phyloP scores from a whole-genome alignment of 2,113 vertebrate species.

The Limanda limanda region DNA sequence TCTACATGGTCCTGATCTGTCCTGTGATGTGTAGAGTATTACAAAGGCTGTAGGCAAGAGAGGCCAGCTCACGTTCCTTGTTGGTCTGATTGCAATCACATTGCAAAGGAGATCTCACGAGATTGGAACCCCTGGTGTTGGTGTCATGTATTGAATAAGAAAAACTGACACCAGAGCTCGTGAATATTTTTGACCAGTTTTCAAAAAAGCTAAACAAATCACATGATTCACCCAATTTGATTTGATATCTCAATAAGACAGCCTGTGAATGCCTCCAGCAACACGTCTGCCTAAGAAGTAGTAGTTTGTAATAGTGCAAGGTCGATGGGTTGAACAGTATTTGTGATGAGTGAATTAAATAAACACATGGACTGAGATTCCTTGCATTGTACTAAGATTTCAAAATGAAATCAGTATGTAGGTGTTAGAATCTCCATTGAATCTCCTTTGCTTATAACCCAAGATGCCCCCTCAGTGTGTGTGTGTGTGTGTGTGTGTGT shows the following conservation, averaged over 20 bases:
- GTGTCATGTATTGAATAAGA: conserved; percentile 3
- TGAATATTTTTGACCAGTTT: not conserved
- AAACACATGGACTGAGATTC: no score
- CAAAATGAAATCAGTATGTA: no score
- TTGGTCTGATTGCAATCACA: conserved; percentile 32
- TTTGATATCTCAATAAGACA: not conserved
- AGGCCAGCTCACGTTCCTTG: not conserved
- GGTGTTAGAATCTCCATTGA: no score
- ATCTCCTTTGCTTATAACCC: no score
- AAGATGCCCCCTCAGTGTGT: no score
- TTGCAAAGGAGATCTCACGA: conserved; percentile 15
- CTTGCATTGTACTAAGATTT: no score
- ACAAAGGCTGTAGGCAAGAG: conserved; percentile 10
- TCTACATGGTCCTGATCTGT: conserved; percentile 42
- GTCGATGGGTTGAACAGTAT: no score
- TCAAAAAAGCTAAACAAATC: not conserved
- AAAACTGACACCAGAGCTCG: not conserved
- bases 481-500: no score
- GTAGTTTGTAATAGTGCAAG: no score
- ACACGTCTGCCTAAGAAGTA: no score
- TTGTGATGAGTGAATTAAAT: no score
- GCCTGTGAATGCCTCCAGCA: no score
- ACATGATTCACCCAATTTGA: not conserved
- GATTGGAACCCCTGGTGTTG: conserved; percentile 26
- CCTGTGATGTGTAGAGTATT: conserved; percentile 26